Percentiles rank a stretch among this genome's conserved stretches.
Conservation (phyloP, 2,797 vertebrate genomes). For the Menidia menidia region DNA sequence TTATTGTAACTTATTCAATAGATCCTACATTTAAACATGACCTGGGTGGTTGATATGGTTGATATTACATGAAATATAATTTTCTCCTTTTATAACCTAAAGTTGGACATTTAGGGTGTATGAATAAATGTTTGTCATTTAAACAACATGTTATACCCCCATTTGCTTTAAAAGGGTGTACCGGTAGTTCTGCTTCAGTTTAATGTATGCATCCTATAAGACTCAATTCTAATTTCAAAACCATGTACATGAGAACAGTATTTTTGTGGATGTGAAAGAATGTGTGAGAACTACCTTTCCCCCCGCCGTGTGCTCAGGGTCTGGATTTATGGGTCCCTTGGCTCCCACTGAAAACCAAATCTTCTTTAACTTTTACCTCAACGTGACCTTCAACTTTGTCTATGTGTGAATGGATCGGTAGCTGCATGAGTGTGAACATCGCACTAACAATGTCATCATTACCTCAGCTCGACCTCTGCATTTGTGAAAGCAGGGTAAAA, state of each 20-base stretch:
- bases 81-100: too few species aligned
- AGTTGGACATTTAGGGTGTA: too few species aligned
- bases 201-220: background rate
- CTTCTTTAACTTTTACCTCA: constrained; percentile 68
- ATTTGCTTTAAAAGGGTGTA: too few species aligned
- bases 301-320: constrained; percentile 56
- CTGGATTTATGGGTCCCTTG: constrained; percentile 68
- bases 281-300: constrained; percentile 28
- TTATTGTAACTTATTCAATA: too few species aligned
- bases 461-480: constrained; percentile 55
- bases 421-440: constrained; percentile 17
- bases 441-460: constrained; percentile 52
- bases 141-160: too few species aligned
- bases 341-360: constrained; percentile 65
- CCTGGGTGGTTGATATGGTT: too few species aligned
- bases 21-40: too few species aligned
- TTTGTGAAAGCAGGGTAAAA: constrained; percentile 24
- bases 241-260: background rate
- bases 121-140: too few species aligned
- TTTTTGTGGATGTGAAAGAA: background rate
- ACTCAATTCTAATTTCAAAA: background rate
- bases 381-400: constrained; percentile 37
- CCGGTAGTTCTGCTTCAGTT: background rate
- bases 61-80: too few species aligned
- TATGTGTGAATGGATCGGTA: constrained; percentile 1